Base-by-base conservation (phyloP, 2,888 invertebrate genomes). In the Eudasyphora cyanicolor region DNA sequence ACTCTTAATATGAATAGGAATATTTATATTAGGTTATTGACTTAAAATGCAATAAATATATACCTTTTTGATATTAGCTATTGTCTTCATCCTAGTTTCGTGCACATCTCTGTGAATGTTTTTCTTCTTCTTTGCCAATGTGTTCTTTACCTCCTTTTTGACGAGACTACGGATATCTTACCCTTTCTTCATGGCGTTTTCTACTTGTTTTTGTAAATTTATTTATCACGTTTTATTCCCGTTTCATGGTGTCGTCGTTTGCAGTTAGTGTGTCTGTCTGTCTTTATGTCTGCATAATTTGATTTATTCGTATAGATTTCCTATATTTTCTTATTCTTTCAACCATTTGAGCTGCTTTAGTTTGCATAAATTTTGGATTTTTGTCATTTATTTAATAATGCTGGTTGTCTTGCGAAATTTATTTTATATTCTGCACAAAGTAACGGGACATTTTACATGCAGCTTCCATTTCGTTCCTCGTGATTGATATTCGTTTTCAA, bases 1-100 rank as follows among this genome's bases (percentile, higher is more conserved):
- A n/a, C n/a, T n/a, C n/a, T n/a, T n/a, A n/a, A n/a, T n/a, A n/a
- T n/a, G n/a, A n/a, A n/a, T n/a, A n/a, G n/a, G n/a, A n/a, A n/a
- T 64, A 6, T 35, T 64, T 71, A 5, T 27, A 62, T 29, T 45
- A 49, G 74, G 45, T 74, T 74, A 62, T 19, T 74, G 74, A 74
- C 74, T 45, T 74, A 19, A 74, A 62, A 45, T n/a, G 29, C n/a
- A n/a, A n/a, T n/a, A 71, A 71, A 51, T 21, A 32, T n/a, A n/a
- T n/a, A n/a, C 4, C n/a, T 49, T 12, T 12, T 38, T 17, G 17
- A 29, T 32, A 12, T 54, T 69, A 21, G 19, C 8, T 7, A 71
- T 35, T 17, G n/a, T 45, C 14, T 17, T 70, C 45, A 32, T 14
- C 2, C 32, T 29, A 3, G 17, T n/a, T 10, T 32, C 51, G n/a